Base-by-base conservation (phyloP, 2,888 invertebrate genomes). In the Rhagonycha fulva region DNA sequence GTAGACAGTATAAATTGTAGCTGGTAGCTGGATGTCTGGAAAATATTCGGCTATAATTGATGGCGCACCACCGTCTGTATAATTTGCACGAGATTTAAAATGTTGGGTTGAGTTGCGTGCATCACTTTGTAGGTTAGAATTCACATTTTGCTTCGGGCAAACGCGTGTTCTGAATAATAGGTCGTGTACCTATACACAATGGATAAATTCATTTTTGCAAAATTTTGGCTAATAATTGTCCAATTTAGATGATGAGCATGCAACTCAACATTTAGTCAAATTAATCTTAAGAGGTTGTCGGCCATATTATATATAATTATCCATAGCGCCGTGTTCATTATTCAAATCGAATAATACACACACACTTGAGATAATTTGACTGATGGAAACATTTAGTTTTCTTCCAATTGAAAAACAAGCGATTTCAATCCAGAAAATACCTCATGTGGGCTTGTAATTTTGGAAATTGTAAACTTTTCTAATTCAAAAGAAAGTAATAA, bases 121-220 rank as follows among this genome's bases (percentile, higher is more conserved):
- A 69, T 66, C 67, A 47, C 67, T 76, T 67, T 76, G 47, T 70
- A 70, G 72, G 72, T 76, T 76, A 73, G 70, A 73, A 76, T 76
- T 76, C 67, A 70, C 62, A 70, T 62, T 68, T 73, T 47, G 76
- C 76, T 70, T 30, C 62, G 61, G 73, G 76, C 76, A 73, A 73
- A 76, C 76, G 76, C 76, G 76, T 76, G 76, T 76, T 73, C 76
- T 70, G 70, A 76, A 76, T 76, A 76, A 76, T 76, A 71, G 76
- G 76, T 72, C 76, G 72, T 73, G 47, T 9, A 47, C 47, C 47
- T 47, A 72, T 70, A 72, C 70, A 70, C 73, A 63, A 67, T 70
- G 70, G 72, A 76, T 73, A 73, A 76, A 72, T 76, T 76, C 76
- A 70, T 76, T 73, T 68, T 47, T 47, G 14, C 70, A 76, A 73